Percentiles rank a stretch among this genome's conserved stretches.
Evolutionary conservation across 2,113 vertebrate genomes (phyloP).

Genomic region (Mus pahari): DNA sequence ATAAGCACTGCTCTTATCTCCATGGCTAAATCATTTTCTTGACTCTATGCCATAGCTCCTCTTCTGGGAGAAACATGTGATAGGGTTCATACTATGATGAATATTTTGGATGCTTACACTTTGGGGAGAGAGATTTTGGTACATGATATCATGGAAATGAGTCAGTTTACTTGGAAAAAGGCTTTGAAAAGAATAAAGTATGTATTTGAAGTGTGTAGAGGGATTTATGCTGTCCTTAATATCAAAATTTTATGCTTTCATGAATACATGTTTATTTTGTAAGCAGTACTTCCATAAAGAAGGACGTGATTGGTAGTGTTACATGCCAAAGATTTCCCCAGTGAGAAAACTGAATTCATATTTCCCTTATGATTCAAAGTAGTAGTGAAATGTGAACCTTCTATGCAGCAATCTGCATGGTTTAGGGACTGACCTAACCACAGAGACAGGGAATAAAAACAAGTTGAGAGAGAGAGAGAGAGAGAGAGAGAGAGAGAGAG

Average conservation of each 20-base stretch:
- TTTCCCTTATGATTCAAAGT: constrained; percentile 41
- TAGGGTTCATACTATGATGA: neutral
- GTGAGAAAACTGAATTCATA: constrained; percentile 41
- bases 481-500: too few relatives aligned
- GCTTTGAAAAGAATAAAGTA: neutral
- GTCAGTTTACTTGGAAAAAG: constrained; percentile 24
- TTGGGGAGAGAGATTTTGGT: neutral
- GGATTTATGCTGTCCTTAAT: neutral
- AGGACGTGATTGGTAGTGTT: constrained; percentile 45
- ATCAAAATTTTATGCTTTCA: constrained; percentile 53
- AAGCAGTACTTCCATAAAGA: constrained; percentile 55
- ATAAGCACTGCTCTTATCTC: constrained; percentile 38
- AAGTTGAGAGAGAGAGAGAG: too few relatives aligned
- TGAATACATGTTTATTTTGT: constrained; percentile 57
- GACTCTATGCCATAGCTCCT: neutral
- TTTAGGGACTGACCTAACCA: neutral
- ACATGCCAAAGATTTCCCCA: constrained; percentile 46
- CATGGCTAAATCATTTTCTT: constrained; percentile 34
- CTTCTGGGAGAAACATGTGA: constrained; percentile 36
- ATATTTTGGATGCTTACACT: neutral
- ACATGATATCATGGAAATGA: constrained; percentile 39
- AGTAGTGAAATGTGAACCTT: neutral
- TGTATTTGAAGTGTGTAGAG: neutral
- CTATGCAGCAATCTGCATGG: neutral
- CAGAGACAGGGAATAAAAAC: neutral